Base-by-base conservation (phyloP, 2,113 vertebrate species). In the Plecturocebus donacophilus region DNA sequence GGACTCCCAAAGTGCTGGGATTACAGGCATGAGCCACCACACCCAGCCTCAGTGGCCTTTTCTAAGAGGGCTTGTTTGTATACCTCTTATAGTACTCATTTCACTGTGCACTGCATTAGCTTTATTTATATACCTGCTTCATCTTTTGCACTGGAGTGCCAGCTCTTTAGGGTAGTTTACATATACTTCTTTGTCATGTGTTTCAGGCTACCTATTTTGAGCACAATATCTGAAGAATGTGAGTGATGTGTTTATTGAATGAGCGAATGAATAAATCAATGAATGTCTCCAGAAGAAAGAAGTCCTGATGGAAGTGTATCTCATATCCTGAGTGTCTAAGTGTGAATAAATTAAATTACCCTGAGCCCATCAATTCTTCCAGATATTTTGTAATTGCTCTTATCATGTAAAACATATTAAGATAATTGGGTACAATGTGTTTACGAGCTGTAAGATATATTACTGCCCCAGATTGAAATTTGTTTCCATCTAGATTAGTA, bases 401-500 rank as follows among this genome's bases (percentile, higher is more conserved):
- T 96, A 97, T 94, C 96, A 92, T 91, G 94, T 95, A 96, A 87
- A 95, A 47, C 87, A 95, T 95, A 94, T 87, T 90, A 94, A 93
- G 56, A 92, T 96, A 97, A 96, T 96, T 97, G 90, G 84, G 85
- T 11, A 90, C 77, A 96, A 93, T 95, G 86, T 96, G 95, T 97
- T 98, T 97, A 97, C 1, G 49, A 97, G 93, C 81, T 90, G 13
- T 83, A 94, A 96, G 85, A 96, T 93, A 56, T 38, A 90, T 93
- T 95, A 87, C 76, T 98, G 97, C 95, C 92, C 96, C 98, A 98
- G 97, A 98, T 83, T 98, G 97, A 84, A 96, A 98, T 98, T 98
- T 98, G 83, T 95, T 98, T 98, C 91, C 97, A 96, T 98, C 97
- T 98, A 98, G 90, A 97, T 98, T 98, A 98, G 94, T 98, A 98